Percentiles rank a stretch among this genome's conserved stretches.
These are phyloP conservation scores for Macropodus opercularis DNA, from an alignment of 2,797 vertebrate genomes.

Conservation along the genomic window DNA sequence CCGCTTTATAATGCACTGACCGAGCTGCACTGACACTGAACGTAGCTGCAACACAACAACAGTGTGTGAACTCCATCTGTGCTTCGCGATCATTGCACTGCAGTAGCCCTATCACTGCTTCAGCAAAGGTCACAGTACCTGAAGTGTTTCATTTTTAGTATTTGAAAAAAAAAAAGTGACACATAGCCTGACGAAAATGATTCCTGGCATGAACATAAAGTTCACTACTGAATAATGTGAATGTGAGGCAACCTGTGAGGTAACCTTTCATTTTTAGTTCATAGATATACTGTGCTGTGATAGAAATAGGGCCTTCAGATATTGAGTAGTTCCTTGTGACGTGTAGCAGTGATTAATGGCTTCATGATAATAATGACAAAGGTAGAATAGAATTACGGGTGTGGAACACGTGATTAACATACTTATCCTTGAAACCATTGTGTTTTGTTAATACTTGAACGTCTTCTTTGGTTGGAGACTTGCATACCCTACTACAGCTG, in stretches of 20 bases:
- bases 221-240: conserved; percentile 32
- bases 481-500: too few relatives aligned
- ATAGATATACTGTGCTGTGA: conserved; percentile 3
- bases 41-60: conserved; percentile 12
- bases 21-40: not conserved
- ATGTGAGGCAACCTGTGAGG: conserved; percentile 14
- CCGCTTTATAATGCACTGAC: conserved; percentile 8
- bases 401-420: too few relatives aligned
- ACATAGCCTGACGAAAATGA: conserved; percentile 16
- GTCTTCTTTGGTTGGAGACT: too few relatives aligned
- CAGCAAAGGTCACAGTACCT: conserved; percentile 27
- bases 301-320: not conserved
- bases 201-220: conserved; percentile 26
- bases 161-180: not conserved
- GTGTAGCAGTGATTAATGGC: not conserved
- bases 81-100: not conserved
- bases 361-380: not conserved
- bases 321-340: not conserved
- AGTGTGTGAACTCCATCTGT: conserved; percentile 5
- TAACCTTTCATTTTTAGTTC: conserved; percentile 27
- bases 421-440: not conserved
- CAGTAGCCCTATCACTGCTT: not conserved
- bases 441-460: not conserved
- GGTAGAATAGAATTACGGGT: too few relatives aligned
- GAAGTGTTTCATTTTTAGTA: conserved; percentile 24